Evolutionary conservation across 2,888 invertebrate species (phyloP).

Genomic region (Pimpla rufipes): DNA sequence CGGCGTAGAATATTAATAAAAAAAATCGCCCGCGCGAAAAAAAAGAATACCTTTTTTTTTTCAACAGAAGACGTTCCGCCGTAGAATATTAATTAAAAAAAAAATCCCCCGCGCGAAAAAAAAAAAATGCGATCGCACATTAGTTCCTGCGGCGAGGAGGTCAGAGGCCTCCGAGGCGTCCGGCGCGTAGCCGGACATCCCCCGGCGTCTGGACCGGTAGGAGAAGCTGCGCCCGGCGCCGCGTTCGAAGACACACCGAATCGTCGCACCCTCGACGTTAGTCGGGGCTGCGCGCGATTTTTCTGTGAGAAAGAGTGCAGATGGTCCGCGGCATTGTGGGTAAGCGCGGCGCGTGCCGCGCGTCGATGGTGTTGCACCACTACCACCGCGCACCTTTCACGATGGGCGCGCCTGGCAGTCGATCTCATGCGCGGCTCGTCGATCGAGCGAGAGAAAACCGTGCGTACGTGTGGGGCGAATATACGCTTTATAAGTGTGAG

Average conservation of each 20-base stretch:
- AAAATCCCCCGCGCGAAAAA: no score
- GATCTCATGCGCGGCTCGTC: conserved; percentile 34
- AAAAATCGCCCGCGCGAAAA: no score
- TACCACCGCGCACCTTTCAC: conserved; percentile 21
- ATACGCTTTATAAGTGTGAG: no score
- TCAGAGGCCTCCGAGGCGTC: conserved; percentile 39
- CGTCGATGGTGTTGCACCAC: conserved; percentile 75
- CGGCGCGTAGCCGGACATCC: conserved; percentile 32
- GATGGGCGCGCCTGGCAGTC: conserved; percentile 44
- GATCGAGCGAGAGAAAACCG: conserved; percentile 50
- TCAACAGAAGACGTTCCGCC: no score
- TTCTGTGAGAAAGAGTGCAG: conserved; percentile 81
- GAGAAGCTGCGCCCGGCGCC: conserved; percentile 9
- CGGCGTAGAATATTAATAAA: no score
- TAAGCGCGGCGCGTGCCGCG: conserved; percentile 80
- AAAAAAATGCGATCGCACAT: neutral
- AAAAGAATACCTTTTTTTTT: no score
- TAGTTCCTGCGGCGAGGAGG: conserved; percentile 31
- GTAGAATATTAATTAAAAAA: no score
- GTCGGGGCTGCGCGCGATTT: conserved; percentile 78
- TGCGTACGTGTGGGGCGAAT: conserved; percentile 19
- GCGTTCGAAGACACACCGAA: conserved; percentile 67
- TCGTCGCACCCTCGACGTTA: conserved; percentile 65
- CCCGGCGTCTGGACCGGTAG: conserved; percentile 16
- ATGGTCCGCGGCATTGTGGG: conserved; percentile 78